Conservation (phyloP, 2,888 invertebrate genomes). For the Neuroscelio doddi region DNA sequence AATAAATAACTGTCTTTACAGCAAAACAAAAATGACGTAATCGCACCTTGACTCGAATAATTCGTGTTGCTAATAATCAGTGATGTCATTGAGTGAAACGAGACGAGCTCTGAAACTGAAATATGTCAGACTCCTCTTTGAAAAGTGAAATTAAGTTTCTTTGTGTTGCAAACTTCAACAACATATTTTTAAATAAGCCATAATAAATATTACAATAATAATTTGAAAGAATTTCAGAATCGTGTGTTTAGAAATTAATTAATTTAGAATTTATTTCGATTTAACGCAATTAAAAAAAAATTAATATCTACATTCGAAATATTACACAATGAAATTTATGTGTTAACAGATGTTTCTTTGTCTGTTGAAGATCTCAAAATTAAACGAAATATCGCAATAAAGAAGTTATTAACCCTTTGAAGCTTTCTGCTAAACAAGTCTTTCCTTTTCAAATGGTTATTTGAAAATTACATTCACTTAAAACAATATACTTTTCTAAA, state of each 20-base stretch:
- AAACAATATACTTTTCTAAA: no score
- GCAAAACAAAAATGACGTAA: slow-evolving; percentile 37
- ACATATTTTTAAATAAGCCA: no score
- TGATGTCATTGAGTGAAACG: slow-evolving; percentile 31
- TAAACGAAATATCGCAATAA: not conserved
- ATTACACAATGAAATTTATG: no score
- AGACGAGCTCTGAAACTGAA: slow-evolving; percentile 34
- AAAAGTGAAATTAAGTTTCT: slow-evolving; percentile 9
- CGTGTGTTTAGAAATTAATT: no score
- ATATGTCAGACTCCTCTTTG: slow-evolving; percentile 1
- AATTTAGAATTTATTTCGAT: no score
- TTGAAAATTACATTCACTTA: no score
- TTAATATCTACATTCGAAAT: no score
- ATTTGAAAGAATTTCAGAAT: no score
- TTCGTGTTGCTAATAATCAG: slow-evolving; percentile 43
- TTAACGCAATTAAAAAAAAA: no score
- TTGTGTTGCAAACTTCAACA: slow-evolving; percentile 6
- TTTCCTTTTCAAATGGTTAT: no score
- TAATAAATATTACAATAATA: no score
- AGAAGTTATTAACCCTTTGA: not conserved
- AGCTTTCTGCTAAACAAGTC: not conserved
- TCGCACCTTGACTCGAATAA: slow-evolving; percentile 34
- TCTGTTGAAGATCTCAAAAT: not conserved
- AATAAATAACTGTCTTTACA: slow-evolving; percentile 19
- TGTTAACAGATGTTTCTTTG: no score